phyloP scores from a whole-genome alignment of 2,113 vertebrate genomes.

The Scartelaos histophorus region DNA sequence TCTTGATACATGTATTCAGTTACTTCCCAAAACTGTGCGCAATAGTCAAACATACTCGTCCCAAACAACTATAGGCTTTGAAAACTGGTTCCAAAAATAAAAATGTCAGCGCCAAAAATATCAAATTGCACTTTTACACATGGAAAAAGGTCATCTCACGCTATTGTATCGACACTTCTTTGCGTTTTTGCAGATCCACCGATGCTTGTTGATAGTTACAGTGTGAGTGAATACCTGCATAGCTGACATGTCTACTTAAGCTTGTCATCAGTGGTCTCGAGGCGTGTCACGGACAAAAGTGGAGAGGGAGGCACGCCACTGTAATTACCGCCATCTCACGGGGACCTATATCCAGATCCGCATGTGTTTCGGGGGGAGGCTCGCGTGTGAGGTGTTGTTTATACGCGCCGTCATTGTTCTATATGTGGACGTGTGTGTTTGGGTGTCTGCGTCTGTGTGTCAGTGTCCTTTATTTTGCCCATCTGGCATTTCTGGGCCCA shows the following conservation, averaged over 20 bases:
- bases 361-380: slow-evolving; percentile 36
- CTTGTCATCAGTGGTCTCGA: slow-evolving; percentile 62
- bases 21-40: too few relatives aligned
- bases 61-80: neutral
- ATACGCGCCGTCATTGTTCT: slow-evolving; percentile 26
- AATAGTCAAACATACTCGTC: neutral
- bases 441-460: slow-evolving; percentile 24
- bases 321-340: slow-evolving; percentile 53
- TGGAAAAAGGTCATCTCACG: neutral
- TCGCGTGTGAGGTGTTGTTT: slow-evolving; percentile 44
- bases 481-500: slow-evolving; percentile 45
- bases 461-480: slow-evolving; percentile 40
- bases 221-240: slow-evolving; percentile 30
- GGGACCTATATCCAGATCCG: slow-evolving; percentile 15
- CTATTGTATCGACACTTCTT: neutral
- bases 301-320: slow-evolving; percentile 34
- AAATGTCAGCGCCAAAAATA: neutral
- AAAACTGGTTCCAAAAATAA: neutral
- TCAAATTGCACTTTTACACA: neutral
- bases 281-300: slow-evolving; percentile 55
- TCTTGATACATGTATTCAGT: too few relatives aligned
- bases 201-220: slow-evolving; percentile 19
- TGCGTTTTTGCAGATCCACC: neutral
- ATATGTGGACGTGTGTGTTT: slow-evolving; percentile 30
- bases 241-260: slow-evolving; percentile 47